A percentile compares a stretch with the other conserved stretches of the same genome.
Evolutionary conservation across 2,888 invertebrate genomes (phyloP).

Genomic region (Rhingia campestris): DNA sequence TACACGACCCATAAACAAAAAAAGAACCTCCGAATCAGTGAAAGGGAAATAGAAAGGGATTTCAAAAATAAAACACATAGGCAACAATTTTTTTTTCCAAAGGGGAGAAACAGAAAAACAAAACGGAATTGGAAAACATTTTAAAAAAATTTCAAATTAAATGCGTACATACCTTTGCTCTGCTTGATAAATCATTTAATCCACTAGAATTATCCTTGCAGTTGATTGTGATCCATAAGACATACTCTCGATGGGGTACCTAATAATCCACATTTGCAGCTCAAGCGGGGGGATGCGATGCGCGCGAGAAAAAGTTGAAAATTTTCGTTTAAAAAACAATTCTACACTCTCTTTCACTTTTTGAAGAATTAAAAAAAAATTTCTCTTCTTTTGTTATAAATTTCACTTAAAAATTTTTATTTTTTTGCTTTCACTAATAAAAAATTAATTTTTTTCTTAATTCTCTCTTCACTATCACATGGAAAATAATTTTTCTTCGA

Average conservation of each 20-base stretch:
- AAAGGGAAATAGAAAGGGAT: conserved; percentile 67
- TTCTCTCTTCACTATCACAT: conserved; percentile 41
- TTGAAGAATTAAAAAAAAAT: conserved; percentile 7
- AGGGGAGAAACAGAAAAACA: conserved; percentile 47
- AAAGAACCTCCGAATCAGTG: conserved; percentile 40
- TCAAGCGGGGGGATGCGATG: neutral
- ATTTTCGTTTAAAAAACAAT: neutral
- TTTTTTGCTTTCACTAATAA: conserved; percentile 50
- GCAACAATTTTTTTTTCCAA: conserved; percentile 24
- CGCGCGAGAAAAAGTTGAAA: neutral
- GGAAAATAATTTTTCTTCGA: conserved; percentile 25
- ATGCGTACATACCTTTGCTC: conserved; percentile 59
- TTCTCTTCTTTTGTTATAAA: conserved; percentile 3
- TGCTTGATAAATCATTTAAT: conserved; percentile 74
- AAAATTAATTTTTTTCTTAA: conserved; percentile 28
- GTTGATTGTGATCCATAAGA: conserved; percentile 64
- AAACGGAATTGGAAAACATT: conserved; percentile 36
- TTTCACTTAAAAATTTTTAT: neutral
- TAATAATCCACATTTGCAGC: conserved; percentile 71
- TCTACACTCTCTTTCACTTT: conserved; percentile 18
- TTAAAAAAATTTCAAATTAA: neutral
- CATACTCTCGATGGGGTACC: conserved; percentile 64
- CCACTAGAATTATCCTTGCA: conserved; percentile 70
- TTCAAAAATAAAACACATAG: conserved; percentile 48
- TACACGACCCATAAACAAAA: conserved; percentile 37